Evolutionary conservation across 2,888 invertebrate species (phyloP), one percentile per base, ranked within the genome.

Genomic region (Drosophila prolongata): DNA sequence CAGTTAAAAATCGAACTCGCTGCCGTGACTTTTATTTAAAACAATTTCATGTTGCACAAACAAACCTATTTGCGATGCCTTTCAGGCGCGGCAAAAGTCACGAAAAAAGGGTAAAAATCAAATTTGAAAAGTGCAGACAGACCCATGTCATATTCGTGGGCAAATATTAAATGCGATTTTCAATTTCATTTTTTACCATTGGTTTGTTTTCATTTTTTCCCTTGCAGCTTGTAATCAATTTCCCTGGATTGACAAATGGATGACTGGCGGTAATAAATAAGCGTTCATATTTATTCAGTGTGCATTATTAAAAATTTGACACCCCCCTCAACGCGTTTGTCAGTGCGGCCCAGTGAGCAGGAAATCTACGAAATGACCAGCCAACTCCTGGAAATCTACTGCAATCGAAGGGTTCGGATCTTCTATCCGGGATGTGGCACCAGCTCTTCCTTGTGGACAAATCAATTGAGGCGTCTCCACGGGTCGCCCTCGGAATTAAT

Each of bases 341-440:
- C 69, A 92, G 92, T 75, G 65, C 66, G 71, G 4, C 90, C 92
- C 44, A 91, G 90, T 46, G 92, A 92, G 58, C 78, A 87, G 66
- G 76, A 79, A 46, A 88, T 92, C 13, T 87, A 82, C 66, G 78
- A 89, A 61, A 84, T 92, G 64, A 92, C 92, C 69, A 89, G 76
- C 56, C 77, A 87, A 35, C 82, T 92, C 1, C 64, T 92, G 43
- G 72, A 86, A 37, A 79, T 91, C 16, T 92, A 92, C 72, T 88
- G 90, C 59, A 74, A 82, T 6, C 81, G 90, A 8, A 82, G 92
- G 3, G 86, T 90, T 27, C 85, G 89, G 19, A 77, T 91, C 34
- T 91, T 92, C 65, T 88, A 90, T 65, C 80, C 84, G 42, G 81
- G 91, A 62, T 86, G 87, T 13, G 85, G 91, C 57, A 92, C 91